A percentile compares a stretch with the other conserved stretches of the same genome.
Evolutionary conservation across 2,888 invertebrate species (phyloP).

Genomic region (Drosophila trichaetosa): DNA sequence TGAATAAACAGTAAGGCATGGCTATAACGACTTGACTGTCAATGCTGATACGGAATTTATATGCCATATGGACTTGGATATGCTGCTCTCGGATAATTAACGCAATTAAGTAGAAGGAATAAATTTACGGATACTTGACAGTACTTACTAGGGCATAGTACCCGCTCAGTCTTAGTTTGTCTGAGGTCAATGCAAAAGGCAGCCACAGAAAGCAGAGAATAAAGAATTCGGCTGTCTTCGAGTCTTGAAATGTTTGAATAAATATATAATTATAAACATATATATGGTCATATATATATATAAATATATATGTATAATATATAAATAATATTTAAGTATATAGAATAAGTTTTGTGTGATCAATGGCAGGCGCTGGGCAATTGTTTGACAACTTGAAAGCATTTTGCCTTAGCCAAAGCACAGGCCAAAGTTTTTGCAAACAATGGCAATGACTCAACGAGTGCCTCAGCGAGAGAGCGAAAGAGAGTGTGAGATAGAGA

Average conservation of each 20-base stretch:
- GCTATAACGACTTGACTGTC: neutral
- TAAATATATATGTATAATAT: constrained; percentile 13
- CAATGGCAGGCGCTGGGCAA: constrained; percentile 46
- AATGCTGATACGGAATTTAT: neutral
- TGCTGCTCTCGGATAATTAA: neutral
- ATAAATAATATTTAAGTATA: neutral
- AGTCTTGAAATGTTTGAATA: neutral
- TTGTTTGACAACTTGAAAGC: constrained; percentile 59
- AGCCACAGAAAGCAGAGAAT: neutral
- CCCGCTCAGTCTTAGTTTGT: neutral
- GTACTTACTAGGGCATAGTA: neutral
- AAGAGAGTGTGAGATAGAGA: neutral
- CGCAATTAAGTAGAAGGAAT: neutral
- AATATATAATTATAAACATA: constrained; percentile 10
- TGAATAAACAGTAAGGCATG: neutral
- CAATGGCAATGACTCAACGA: constrained; percentile 39
- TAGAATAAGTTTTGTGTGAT: constrained; percentile 5
- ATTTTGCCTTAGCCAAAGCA: constrained; percentile 59
- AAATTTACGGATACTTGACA: neutral
- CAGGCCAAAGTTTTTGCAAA: constrained; percentile 59
- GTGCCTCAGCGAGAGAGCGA: neutral
- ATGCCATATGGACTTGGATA: too few species aligned
- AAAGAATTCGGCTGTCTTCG: neutral
- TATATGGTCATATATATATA: constrained; percentile 2
- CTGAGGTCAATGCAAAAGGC: neutral